Base-by-base conservation (phyloP, 2,888 invertebrate species). In the Acanthacorydalis orientalis region DNA sequence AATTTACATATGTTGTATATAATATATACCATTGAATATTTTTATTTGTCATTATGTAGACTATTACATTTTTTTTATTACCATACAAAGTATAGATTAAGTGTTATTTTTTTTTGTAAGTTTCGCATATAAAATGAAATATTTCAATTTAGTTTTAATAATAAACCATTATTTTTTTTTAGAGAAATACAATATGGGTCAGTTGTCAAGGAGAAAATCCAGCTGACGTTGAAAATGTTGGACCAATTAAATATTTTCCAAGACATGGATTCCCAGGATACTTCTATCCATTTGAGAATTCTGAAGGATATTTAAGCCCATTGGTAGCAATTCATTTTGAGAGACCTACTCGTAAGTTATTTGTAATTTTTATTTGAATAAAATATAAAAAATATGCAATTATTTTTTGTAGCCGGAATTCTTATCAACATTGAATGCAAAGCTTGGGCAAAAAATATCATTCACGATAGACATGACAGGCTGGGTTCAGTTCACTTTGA, bases 201-300 rank as follows among this genome's bases (percentile, higher is more conserved):
- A 84, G 88, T 7, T 97, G 96, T 63, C 82, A 87, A 57, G 96
- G 96, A 43, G 93, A 93, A 73, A 89, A 87, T 65, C 85, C 91
- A 0, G 85, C 87, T 1, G 95, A 95, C 68, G 73, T 82, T 50
- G 95, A 96, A 66, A 88, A 91, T 64, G 77, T 95, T 53, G 95
- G 93, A 0, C 79, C 82, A 2, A 72, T 95, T 51, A 71, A 77
- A 51, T 92, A 92, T 68, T 70, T 78, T 53, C 90, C 90, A 0
- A 73, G 79, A 56, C 75, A 79, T 56, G 90, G 91, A 47, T 89
- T 90, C 62, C 88, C 89, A 0, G 87, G 87, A 1, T 89, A 84
- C 61, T 92, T 84, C 68, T 92, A 86, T 69, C 92, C 92, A 0
- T 92, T 80, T 63, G 78, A 80, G 57, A 89, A 90, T 63, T 80